phyloP scores from a whole-genome alignment of 2,113 vertebrate genomes.

The Furnarius figulus region DNA sequence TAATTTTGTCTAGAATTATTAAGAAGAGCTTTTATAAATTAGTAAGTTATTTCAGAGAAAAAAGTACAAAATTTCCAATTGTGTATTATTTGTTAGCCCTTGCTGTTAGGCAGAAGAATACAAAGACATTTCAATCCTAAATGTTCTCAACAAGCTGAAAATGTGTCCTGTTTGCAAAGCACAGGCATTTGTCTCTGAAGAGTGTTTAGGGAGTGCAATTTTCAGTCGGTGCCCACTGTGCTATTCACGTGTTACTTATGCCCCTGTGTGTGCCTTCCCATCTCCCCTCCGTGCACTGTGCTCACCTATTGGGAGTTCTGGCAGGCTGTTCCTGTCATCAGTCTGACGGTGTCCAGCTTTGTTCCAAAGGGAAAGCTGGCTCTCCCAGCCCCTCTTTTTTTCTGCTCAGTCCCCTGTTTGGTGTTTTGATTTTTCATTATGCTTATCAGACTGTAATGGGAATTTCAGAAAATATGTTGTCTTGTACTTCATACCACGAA shows the following conservation, averaged over 20 bases:
- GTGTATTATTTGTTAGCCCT: background rate
- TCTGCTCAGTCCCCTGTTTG: accelerated
- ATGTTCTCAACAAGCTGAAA: background rate
- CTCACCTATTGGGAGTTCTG: background rate
- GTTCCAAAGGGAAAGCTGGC: background rate
- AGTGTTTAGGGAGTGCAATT: background rate
- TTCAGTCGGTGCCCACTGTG: background rate
- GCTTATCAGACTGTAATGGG: background rate
- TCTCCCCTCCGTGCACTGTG: background rate
- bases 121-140: background rate
- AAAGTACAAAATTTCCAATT: background rate
- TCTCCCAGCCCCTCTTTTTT: background rate
- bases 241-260: accelerated
- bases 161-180: background rate
- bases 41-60: background rate
- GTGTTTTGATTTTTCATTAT: background rate
- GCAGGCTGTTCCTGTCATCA: background rate
- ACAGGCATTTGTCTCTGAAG: background rate
- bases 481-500: background rate
- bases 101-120: background rate
- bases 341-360: background rate
- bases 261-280: accelerated
- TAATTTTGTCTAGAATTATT: background rate
- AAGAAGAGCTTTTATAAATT: background rate
- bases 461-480: background rate